These are phyloP conservation scores for Pemphigus obesinymphae DNA, from an alignment of 1,140 invertebrate genomes.

Conservation along the genomic window DNA sequence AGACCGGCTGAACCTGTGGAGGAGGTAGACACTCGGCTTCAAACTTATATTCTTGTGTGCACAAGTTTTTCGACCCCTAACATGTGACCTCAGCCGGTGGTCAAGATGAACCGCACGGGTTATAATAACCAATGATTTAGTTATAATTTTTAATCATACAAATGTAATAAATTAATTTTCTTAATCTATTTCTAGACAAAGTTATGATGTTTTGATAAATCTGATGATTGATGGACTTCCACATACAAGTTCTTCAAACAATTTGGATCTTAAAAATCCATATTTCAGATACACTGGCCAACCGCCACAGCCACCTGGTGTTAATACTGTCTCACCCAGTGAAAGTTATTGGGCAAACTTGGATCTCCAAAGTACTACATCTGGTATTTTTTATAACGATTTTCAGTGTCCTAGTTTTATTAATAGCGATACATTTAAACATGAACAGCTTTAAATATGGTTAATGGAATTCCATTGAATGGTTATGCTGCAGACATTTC, in stretches of 20 bases:
- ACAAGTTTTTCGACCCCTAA: too few relatives aligned
- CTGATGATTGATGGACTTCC: slow-evolving; percentile 82
- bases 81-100: too few relatives aligned
- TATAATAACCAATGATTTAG: too few relatives aligned
- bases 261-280: slow-evolving; percentile 96
- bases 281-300: slow-evolving; percentile 93
- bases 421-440: background rate
- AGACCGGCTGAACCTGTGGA: too few relatives aligned
- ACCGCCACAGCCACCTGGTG: slow-evolving; percentile 78
- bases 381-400: slow-evolving; percentile 49
- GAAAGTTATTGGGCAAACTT: slow-evolving; percentile 85
- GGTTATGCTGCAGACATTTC: slow-evolving; percentile 67
- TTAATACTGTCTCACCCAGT: slow-evolving; percentile 82
- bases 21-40: too few relatives aligned
- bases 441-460: slow-evolving; percentile 53
- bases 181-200: slow-evolving; percentile 62
- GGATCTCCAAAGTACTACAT: slow-evolving; percentile 65
- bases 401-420: slow-evolving; percentile 39
- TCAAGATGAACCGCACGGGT: too few relatives aligned
- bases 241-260: slow-evolving; percentile 74
- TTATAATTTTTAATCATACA: too few relatives aligned
- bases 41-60: too few relatives aligned
- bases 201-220: slow-evolving; percentile 98
- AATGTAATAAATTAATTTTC: too few relatives aligned
- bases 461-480: slow-evolving; percentile 75